Conservation (phyloP, 1,140 invertebrate genomes). For the Zophobas atratus region DNA sequence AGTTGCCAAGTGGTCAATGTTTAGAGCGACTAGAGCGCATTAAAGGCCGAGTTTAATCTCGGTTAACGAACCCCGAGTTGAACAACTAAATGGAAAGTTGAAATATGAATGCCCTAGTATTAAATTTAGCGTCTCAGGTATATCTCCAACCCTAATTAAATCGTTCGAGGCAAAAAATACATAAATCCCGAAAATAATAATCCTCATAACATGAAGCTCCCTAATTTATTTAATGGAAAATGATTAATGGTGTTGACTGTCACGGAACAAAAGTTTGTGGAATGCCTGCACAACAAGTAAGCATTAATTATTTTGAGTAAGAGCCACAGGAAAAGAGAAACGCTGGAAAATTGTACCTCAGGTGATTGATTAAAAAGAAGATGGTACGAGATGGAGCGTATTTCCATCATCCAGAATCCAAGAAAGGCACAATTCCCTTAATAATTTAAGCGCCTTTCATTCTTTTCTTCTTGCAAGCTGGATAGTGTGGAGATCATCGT, state of each 20-base stretch:
- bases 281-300: not conserved
- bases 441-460: constrained; percentile 18
- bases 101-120: too few relatives aligned
- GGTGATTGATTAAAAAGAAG: constrained; percentile 16
- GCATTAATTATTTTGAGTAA: constrained; percentile 35
- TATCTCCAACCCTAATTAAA: not conserved
- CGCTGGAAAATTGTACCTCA: not conserved
- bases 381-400: constrained; percentile 8
- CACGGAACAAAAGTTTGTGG: not conserved
- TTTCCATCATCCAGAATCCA: constrained; percentile 18
- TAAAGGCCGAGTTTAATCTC: too few relatives aligned
- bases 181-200: not conserved
- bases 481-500: constrained; percentile 16
- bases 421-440: not conserved
- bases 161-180: not conserved
- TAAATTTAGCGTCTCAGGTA: too few relatives aligned
- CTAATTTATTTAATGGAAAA: constrained; percentile 3
- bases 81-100: too few relatives aligned
- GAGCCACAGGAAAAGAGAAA: constrained; percentile 4
- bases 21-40: too few relatives aligned
- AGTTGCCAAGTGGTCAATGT: too few relatives aligned
- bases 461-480: not conserved
- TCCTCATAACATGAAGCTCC: not conserved
- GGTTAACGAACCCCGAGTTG: too few relatives aligned
- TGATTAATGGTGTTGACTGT: not conserved